Percentiles rank a stretch among this genome's conserved stretches.
Conservation (phyloP, 2,888 invertebrate species). For the Rotaria sp. region DNA sequence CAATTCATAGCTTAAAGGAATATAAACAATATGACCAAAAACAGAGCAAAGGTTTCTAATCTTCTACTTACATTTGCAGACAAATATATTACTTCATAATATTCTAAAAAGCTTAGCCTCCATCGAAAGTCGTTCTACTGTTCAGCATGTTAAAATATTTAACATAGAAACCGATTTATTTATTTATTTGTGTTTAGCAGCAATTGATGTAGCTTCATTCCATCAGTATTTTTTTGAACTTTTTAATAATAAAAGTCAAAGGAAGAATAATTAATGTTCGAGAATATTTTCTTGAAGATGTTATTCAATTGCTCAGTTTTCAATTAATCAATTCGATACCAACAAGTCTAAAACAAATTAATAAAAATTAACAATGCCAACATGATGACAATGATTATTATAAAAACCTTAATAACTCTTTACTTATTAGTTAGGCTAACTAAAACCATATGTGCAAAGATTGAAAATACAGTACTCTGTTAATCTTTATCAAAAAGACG, state of each 20-base stretch:
- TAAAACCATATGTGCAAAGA: too few species aligned
- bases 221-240: constrained; percentile 80
- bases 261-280: constrained; percentile 79
- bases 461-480: too few species aligned
- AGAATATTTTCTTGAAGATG: constrained; percentile 86
- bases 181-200: constrained; percentile 60
- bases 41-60: too few species aligned
- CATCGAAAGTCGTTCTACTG: constrained; percentile 86
- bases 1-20: too few species aligned
- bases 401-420: too few species aligned
- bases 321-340: constrained; percentile 48
- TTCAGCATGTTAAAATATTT: constrained; percentile 57
- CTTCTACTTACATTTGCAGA: too few species aligned
- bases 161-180: not conserved
- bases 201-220: constrained; percentile 86
- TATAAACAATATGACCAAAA: too few species aligned
- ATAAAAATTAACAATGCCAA: constrained; percentile 60
- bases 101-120: constrained; percentile 86
- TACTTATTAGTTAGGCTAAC: too few species aligned
- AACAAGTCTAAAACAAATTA: constrained; percentile 67
- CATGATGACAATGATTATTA: constrained; percentile 59
- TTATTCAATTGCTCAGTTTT: constrained; percentile 67
- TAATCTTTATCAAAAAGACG: too few species aligned
- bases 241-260: constrained; percentile 80
- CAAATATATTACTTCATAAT: constrained; percentile 82